Percentiles rank a stretch among this genome's conserved stretches.
These are phyloP conservation scores for Cryptoprocta ferox DNA, from an alignment of 2,797 vertebrate species.

Conservation along the genomic window DNA sequence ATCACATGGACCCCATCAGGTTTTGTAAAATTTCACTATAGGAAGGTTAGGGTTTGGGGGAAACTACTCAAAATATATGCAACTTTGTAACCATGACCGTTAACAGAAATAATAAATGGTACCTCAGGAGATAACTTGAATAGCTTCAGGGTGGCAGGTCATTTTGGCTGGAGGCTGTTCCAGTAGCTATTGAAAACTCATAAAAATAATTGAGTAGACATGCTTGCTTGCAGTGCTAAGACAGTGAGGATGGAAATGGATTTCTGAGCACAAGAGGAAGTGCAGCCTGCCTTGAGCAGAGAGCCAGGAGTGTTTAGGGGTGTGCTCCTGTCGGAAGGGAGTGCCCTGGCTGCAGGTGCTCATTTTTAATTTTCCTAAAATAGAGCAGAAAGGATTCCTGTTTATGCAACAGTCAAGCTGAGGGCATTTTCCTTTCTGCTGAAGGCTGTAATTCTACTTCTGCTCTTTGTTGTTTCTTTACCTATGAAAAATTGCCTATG, in stretches of 20 bases:
- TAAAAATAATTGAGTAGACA: not conserved
- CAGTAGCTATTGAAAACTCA: not conserved
- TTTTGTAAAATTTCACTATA: conserved; percentile 20
- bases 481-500: not conserved
- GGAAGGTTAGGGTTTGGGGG: not conserved
- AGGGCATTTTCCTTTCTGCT: conserved; percentile 11
- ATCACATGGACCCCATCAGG: not conserved
- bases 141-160: not conserved
- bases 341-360: not conserved
- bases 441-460: not conserved
- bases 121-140: not conserved
- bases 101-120: not conserved
- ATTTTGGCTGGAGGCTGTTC: not conserved
- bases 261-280: not conserved
- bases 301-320: not conserved
- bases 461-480: not conserved
- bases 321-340: not conserved
- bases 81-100: not conserved
- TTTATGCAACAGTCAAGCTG: not conserved
- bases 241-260: not conserved
- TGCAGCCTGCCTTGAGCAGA: not conserved
- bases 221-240: not conserved
- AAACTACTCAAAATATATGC: not conserved
- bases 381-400: not conserved
- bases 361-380: conserved; percentile 16